Conservation (phyloP, 2,888 invertebrate genomes). For the Apeira syringaria region DNA sequence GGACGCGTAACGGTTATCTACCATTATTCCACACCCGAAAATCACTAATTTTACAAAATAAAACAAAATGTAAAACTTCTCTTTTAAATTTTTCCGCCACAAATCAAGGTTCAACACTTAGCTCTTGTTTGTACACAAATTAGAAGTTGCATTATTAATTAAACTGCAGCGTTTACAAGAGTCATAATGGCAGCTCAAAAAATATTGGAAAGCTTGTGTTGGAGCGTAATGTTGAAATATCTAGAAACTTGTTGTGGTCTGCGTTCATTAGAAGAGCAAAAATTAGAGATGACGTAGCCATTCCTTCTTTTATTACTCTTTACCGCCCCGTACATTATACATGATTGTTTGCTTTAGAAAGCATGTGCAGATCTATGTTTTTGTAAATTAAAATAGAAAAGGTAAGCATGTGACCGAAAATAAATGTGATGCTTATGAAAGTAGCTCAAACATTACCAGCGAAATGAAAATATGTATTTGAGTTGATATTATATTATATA, state of each 20-base stretch:
- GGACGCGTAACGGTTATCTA: too few relatives aligned
- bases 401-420: background rate
- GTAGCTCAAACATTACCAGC: background rate
- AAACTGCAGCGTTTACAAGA: too few relatives aligned
- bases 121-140: too few relatives aligned
- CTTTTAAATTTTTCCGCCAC: too few relatives aligned
- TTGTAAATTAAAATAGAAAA: background rate
- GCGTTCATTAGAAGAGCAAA: conserved; percentile 19
- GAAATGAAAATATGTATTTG: too few relatives aligned
- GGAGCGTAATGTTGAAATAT: conserved; percentile 10
- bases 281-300: conserved; percentile 15
- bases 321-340: background rate
- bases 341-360: conserved; percentile 15
- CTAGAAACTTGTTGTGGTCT: conserved; percentile 24
- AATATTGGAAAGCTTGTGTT: conserved; percentile 26
- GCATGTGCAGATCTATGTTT: background rate
- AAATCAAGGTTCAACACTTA: too few relatives aligned
- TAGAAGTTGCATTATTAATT: too few relatives aligned
- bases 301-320: conserved; percentile 18
- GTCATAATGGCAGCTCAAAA: conserved; percentile 9
- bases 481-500: too few relatives aligned
- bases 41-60: too few relatives aligned
- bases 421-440: conserved; percentile 6
- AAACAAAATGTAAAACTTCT: too few relatives aligned
- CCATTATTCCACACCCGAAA: too few relatives aligned